Percentiles rank a stretch among this genome's conserved stretches.
Evolutionary conservation across 2,113 vertebrate genomes (phyloP).

Genomic region (Gobio gobio): DNA sequence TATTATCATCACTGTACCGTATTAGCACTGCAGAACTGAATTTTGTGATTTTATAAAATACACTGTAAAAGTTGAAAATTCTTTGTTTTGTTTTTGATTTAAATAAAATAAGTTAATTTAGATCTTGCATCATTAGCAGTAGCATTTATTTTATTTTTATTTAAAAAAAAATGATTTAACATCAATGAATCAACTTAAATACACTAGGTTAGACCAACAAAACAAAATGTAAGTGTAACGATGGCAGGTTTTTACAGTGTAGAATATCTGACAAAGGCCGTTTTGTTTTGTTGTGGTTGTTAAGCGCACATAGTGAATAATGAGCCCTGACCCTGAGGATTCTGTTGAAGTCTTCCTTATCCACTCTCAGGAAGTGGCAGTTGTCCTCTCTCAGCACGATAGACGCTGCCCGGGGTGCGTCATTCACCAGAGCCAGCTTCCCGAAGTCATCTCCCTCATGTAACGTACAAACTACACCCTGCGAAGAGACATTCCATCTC

Average conservation of each 20-base stretch:
- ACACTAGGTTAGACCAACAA: not conserved
- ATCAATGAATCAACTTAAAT: not conserved
- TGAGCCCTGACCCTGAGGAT: conserved; percentile 87
- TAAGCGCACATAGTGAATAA: not conserved
- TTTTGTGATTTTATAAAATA: too few relatives aligned
- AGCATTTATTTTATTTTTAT: too few relatives aligned
- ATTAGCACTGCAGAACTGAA: too few relatives aligned
- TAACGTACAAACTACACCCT: conserved; percentile 97
- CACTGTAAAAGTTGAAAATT: too few relatives aligned
- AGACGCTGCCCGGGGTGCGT: conserved; percentile 94
- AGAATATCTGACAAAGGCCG: not conserved
- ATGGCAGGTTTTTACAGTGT: not conserved
- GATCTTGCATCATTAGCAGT: too few relatives aligned
- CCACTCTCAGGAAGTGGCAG: conserved; percentile 96
- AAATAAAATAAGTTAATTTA: too few relatives aligned
- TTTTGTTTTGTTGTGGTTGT: not conserved
- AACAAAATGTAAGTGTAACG: not conserved
- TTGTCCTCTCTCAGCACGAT: conserved; percentile 96
- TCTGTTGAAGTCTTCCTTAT: conserved; percentile 98
- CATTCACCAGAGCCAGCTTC: conserved; percentile 96
- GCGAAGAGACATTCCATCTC: conserved; percentile 37
- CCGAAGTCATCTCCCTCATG: conserved; percentile 98
- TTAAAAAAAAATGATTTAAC: not conserved
- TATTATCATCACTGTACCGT: too few relatives aligned
- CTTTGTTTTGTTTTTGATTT: too few relatives aligned